phyloP scores from a whole-genome alignment of 1,140 invertebrate species.

The Cephus cinctus region DNA sequence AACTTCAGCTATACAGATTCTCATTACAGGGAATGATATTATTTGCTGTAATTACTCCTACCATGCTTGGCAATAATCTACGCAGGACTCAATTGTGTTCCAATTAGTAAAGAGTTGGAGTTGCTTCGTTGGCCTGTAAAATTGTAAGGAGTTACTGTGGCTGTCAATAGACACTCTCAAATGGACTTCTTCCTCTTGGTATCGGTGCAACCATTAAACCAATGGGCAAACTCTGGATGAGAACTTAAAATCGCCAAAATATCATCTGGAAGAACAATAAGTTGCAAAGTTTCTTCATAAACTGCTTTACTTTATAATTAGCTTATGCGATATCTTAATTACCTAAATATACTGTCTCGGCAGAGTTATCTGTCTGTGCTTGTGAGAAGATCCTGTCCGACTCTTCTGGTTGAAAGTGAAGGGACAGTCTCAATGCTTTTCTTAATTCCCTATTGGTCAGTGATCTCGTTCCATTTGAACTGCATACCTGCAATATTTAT shows the following conservation, averaged over 20 bases:
- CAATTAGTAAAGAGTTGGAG: too few species aligned
- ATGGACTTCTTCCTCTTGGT: constrained; percentile 38
- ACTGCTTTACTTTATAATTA: too few species aligned
- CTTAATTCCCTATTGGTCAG: constrained; percentile 39
- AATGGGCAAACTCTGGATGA: constrained; percentile 33
- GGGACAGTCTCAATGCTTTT: constrained; percentile 44
- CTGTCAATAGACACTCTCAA: constrained; percentile 43
- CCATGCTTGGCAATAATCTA: too few species aligned
- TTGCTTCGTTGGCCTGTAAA: not conserved
- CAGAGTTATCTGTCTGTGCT: constrained; percentile 33
- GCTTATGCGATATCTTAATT: too few species aligned
- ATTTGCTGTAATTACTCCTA: too few species aligned
- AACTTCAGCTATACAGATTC: too few species aligned
- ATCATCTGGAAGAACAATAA: not conserved
- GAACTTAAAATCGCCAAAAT: constrained; percentile 15
- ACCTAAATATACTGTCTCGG: too few species aligned
- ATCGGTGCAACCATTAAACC: constrained; percentile 29
- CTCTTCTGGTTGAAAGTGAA: constrained; percentile 40
- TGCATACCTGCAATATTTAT: constrained; percentile 43
- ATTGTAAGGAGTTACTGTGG: constrained; percentile 3
- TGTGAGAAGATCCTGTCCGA: constrained; percentile 50
- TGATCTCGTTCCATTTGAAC: constrained; percentile 34
- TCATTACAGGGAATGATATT: too few species aligned
- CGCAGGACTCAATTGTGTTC: too few species aligned
- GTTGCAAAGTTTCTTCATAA: too few species aligned